phyloP scores from a whole-genome alignment of 2,888 invertebrate genomes.

The Invenusta paracnida region DNA sequence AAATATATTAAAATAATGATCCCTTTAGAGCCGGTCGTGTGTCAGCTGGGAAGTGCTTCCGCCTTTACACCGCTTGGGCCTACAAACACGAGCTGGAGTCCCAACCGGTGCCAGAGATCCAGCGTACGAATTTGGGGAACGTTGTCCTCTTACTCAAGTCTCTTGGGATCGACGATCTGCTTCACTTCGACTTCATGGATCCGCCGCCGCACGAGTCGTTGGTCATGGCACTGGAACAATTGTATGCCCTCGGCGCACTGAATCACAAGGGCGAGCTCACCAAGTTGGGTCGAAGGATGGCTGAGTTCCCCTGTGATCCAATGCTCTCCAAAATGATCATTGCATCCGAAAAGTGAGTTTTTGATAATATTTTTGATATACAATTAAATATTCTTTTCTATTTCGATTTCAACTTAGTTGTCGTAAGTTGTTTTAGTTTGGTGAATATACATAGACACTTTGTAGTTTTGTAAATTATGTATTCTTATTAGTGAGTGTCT shows the following conservation, averaged over 20 bases:
- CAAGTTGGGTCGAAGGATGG: constrained; percentile 92
- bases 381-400: not conserved
- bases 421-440: no score
- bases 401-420: no score
- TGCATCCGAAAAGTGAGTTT: constrained; percentile 84
- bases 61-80: constrained; percentile 95
- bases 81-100: constrained; percentile 96
- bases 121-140: constrained; percentile 92
- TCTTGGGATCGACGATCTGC: constrained; percentile 87
- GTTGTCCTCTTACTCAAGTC: constrained; percentile 93
- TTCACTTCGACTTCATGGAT: constrained; percentile 92
- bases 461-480: no score
- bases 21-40: constrained; percentile 73
- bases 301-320: constrained; percentile 96
- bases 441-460: no score
- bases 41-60: constrained; percentile 88
- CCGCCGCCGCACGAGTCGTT: constrained; percentile 71
- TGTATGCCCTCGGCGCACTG: constrained; percentile 91
- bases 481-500: no score
- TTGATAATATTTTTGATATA: not conserved
- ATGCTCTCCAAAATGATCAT: constrained; percentile 98
- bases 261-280: constrained; percentile 96
- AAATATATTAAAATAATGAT: no score
- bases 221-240: constrained; percentile 84
- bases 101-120: constrained; percentile 94